Conservation (phyloP, 2,888 invertebrate species). For the Sarcophaga carnaria region DNA sequence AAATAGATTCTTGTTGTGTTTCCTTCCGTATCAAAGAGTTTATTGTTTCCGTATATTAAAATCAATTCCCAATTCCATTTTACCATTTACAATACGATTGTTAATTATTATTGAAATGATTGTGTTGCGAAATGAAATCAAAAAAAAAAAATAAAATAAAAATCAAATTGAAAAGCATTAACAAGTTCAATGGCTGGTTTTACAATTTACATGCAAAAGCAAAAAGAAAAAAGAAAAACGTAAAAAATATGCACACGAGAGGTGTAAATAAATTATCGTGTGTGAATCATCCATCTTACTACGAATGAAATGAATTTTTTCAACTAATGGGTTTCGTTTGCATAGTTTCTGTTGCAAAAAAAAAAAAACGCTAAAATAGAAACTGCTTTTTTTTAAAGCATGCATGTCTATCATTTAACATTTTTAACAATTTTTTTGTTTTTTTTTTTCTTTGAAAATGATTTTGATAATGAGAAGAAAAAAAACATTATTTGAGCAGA, state of each 20-base stretch:
- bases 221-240: not conserved
- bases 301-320: not conserved
- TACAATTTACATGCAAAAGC: slow-evolving; percentile 30
- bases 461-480: slow-evolving; percentile 46
- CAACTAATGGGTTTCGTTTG: slow-evolving; percentile 17
- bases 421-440: not conserved
- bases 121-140: not conserved
- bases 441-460: slow-evolving; percentile 30
- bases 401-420: slow-evolving; percentile 34
- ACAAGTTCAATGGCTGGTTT: slow-evolving; percentile 65
- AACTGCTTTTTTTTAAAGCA: slow-evolving; percentile 21
- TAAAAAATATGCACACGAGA: slow-evolving; percentile 1
- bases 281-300: slow-evolving; percentile 53
- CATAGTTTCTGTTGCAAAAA: not conserved
- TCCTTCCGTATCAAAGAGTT: not conserved
- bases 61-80: not conserved
- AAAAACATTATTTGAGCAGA: not conserved
- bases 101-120: slow-evolving; percentile 25
- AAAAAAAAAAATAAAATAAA: slow-evolving; percentile 7
- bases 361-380: slow-evolving; percentile 11
- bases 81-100: not conserved
- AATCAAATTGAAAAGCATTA: slow-evolving; percentile 30
- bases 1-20: not conserved
- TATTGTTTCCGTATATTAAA: slow-evolving; percentile 2
- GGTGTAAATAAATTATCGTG: slow-evolving; percentile 18